Conservation (phyloP, 1,140 invertebrate genomes). For the Drosophila novamexicana region DNA sequence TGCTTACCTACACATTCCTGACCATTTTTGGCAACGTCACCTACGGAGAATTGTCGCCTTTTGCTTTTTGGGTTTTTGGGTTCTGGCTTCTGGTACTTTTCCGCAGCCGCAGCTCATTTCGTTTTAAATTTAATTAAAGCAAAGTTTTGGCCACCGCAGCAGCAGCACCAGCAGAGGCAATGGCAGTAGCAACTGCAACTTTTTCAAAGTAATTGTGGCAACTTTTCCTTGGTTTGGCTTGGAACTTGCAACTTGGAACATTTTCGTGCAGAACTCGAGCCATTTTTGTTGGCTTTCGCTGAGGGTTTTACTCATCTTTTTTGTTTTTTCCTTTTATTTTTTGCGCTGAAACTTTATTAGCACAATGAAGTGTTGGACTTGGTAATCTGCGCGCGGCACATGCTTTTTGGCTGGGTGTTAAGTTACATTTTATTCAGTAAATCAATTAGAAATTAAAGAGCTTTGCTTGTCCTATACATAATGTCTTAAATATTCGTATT, state of each 20-base stretch:
- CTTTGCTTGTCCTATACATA: not conserved
- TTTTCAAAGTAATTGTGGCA: slow-evolving; percentile 78
- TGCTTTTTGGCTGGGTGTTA: slow-evolving; percentile 9
- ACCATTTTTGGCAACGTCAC: slow-evolving; percentile 38
- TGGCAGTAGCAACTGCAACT: slow-evolving; percentile 50
- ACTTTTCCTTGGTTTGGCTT: slow-evolving; percentile 62
- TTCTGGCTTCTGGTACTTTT: slow-evolving; percentile 18
- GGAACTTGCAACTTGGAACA: slow-evolving; percentile 46
- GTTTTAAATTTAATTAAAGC: slow-evolving; percentile 81
- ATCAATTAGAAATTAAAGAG: slow-evolving; percentile 24
- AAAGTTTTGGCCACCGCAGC: slow-evolving; percentile 61
- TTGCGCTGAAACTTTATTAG: slow-evolving; percentile 68
- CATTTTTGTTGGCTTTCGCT: slow-evolving; percentile 48
- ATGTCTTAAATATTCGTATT: slow-evolving; percentile 11
- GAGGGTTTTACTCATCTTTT: slow-evolving; percentile 22
- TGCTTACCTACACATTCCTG: slow-evolving; percentile 9
- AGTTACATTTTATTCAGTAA: slow-evolving; percentile 20
- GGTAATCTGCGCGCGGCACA: slow-evolving; percentile 25
- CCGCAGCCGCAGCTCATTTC: slow-evolving; percentile 70
- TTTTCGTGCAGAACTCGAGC: slow-evolving; percentile 48
- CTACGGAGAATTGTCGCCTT: slow-evolving; percentile 35
- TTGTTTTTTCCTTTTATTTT: slow-evolving; percentile 29
- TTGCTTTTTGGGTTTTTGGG: slow-evolving; percentile 31
- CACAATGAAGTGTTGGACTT: slow-evolving; percentile 65
- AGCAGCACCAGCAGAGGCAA: slow-evolving; percentile 25